Evolutionary conservation across 2,113 vertebrate species (phyloP), one percentile per base, ranked within the genome.

Genomic region (Strix aluco): DNA sequence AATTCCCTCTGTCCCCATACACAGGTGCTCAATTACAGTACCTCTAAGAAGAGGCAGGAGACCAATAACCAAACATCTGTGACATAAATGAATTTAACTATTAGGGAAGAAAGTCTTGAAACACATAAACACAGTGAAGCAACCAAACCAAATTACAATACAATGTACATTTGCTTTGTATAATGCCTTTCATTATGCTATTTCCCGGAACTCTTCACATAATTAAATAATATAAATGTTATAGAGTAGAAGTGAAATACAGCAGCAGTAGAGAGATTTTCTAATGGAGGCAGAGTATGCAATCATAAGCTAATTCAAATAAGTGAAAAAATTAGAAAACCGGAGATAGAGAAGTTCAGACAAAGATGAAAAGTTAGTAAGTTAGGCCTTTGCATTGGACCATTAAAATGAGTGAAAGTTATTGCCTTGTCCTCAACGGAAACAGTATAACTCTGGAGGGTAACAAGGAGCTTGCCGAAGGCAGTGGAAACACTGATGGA

Each of bases 1-100:
- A 97, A 92, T 97, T 97, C 78, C 88, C 97, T 83, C 63, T 81
- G 80, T 83, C 85, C 88, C 92, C 42, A 81, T 82, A 96, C 20
- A 1, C 83, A 97, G 79, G 52, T 97, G 96, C 69, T 97, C 95
- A 97, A 92, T 92, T 97, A 91, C 65, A 79, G 77, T 92, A 92
- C 88, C 90, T 96, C 95, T 96, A 96, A 96, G 86, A 88, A 88
- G 85, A 96, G 95, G 77, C 82, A 90, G 49, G 95, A 97, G 95
- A 96, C 91, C 79, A 94, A 87, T 95, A 96, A 86, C 59, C 61
- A 97, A 94, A 94, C 90, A 90, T 65, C 86, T 93, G 81, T 79
- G 74, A 92, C 69, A 94, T 82, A 97, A 95, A 94, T 96, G 89
- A 86, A 87, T 95, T 96, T 97, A 96, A 85, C 91, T 96, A 25